Percentiles rank a stretch among this genome's conserved stretches.
Evolutionary conservation across 2,888 invertebrate genomes (phyloP).

Genomic region (Meta bourneti): DNA sequence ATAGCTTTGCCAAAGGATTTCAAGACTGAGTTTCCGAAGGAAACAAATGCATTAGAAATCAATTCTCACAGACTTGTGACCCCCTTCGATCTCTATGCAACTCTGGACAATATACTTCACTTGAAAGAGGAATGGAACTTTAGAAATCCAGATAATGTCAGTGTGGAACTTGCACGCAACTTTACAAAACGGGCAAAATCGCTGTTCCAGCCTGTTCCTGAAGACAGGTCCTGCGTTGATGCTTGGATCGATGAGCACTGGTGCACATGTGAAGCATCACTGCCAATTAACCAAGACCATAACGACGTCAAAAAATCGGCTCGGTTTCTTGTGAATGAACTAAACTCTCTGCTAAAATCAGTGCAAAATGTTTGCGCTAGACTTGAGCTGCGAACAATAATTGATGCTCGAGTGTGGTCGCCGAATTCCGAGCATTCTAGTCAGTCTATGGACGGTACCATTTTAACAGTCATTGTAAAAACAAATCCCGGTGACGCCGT

Average conservation of each 20-base stretch:
- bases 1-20: conserved; percentile 87
- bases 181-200: conserved; percentile 77
- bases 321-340: conserved; percentile 27
- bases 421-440: conserved; percentile 36
- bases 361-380: conserved; percentile 38
- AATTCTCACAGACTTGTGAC: conserved; percentile 83
- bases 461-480: conserved; percentile 84
- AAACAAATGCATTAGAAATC: conserved; percentile 85
- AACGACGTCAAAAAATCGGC: conserved; percentile 55
- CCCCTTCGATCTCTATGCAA: conserved; percentile 81
- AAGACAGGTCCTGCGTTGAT: conserved; percentile 80
- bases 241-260: conserved; percentile 80
- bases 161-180: conserved; percentile 29
- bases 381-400: conserved; percentile 28
- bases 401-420: conserved; percentile 46
- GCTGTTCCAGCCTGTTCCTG: conserved; percentile 80
- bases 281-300: conserved; percentile 18
- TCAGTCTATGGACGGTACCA: conserved; percentile 32
- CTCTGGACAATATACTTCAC: conserved; percentile 79
- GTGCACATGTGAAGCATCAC: conserved; percentile 79
- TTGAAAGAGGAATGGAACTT: conserved; percentile 41
- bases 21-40: conserved; percentile 84
- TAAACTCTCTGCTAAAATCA: conserved; percentile 54
- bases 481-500: conserved; percentile 86
- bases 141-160: conserved; percentile 39